Percentiles rank a stretch among this genome's conserved stretches.
phyloP scores from a whole-genome alignment of 2,888 invertebrate species.

The Syrista parreyssii region DNA sequence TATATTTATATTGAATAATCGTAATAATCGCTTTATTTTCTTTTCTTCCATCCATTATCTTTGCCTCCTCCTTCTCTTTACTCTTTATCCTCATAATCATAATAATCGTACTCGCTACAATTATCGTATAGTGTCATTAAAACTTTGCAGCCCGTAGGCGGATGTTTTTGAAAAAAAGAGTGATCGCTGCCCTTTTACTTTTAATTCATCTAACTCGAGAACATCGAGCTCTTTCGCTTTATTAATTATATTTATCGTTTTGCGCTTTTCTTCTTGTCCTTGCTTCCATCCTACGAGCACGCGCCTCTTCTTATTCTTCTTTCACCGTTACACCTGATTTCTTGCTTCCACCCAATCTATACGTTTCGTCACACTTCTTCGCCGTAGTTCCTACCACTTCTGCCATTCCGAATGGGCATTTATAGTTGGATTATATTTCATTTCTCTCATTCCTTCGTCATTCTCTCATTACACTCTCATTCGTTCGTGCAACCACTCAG shows the following conservation, averaged over 20 bases:
- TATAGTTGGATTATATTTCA: constrained; percentile 9
- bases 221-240: neutral
- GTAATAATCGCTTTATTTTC: constrained; percentile 32
- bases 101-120: constrained; percentile 49
- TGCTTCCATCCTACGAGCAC: constrained; percentile 3
- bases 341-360: constrained; percentile 13
- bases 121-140: constrained; percentile 49
- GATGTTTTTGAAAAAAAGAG: neutral
- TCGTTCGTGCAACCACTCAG: constrained; percentile 31
- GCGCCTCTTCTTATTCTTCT: constrained; percentile 21
- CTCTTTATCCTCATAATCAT: constrained; percentile 28
- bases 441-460: constrained; percentile 16
- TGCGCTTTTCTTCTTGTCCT: constrained; percentile 18
- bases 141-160: neutral
- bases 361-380: neutral
- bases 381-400: neutral
- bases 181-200: neutral
- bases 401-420: neutral
- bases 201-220: neutral
- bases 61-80: neutral
- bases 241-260: constrained; percentile 17
- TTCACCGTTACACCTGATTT: constrained; percentile 19
- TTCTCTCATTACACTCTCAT: constrained; percentile 25
- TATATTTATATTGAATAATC: constrained; percentile 55
- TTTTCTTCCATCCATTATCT: neutral